phyloP scores from a whole-genome alignment of 92 coral and sea anemone species.

The Porites divaricata region DNA sequence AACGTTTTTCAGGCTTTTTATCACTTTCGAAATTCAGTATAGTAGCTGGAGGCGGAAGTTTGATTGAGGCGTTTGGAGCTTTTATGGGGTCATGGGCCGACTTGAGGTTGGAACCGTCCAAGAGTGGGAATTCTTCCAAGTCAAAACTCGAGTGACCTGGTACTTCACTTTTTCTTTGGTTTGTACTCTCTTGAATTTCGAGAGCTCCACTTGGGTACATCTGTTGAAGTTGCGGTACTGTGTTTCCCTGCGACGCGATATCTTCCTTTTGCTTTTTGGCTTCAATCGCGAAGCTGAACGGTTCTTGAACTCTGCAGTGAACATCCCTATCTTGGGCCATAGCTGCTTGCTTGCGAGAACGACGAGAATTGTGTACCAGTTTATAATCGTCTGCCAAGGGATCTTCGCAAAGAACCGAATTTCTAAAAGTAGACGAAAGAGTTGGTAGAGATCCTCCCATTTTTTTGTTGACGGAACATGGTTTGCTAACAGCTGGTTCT shows the following conservation, averaged over 20 bases:
- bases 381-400: background rate
- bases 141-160: background rate
- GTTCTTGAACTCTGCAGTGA: background rate
- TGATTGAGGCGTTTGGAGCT: background rate
- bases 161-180: background rate
- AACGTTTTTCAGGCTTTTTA: background rate
- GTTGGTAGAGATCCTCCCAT: background rate
- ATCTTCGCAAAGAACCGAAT: background rate
- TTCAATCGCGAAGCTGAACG: background rate
- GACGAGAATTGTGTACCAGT: background rate
- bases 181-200: background rate
- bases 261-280: background rate
- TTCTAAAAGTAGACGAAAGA: background rate
- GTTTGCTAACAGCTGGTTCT: slow-evolving; percentile 16
- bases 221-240: background rate
- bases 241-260: background rate
- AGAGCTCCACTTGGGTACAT: background rate
- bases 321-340: background rate
- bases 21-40: background rate
- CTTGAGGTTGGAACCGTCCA: background rate
- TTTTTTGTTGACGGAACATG: background rate
- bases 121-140: background rate
- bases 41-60: background rate
- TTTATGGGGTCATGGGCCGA: background rate
- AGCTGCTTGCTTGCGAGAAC: background rate